A percentile compares a stretch with the other conserved stretches of the same genome.
These are phyloP conservation scores for Eidolon dupreanum DNA, from an alignment of 2,797 vertebrate genomes.

Conservation along the genomic window DNA sequence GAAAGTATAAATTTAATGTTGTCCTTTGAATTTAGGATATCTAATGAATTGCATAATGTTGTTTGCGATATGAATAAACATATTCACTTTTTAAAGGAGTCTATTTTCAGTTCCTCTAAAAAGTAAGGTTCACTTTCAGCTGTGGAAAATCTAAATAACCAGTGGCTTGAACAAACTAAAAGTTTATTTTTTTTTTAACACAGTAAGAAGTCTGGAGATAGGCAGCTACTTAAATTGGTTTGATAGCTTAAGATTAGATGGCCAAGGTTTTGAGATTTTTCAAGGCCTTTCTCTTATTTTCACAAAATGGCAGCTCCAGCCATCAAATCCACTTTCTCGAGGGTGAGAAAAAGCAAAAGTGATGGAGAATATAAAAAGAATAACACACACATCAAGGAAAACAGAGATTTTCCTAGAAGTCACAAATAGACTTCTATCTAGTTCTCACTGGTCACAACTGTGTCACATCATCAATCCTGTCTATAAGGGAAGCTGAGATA, in stretches of 20 bases:
- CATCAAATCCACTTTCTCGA: background rate
- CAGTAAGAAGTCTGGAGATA: background rate
- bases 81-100: background rate
- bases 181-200: background rate
- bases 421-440: background rate
- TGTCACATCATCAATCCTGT: background rate
- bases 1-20: constrained; percentile 14
- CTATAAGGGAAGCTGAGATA: background rate
- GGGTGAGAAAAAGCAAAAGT: background rate
- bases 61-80: constrained; percentile 19
- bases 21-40: background rate
- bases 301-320: background rate
- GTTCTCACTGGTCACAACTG: background rate
- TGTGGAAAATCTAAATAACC: constrained; percentile 6
- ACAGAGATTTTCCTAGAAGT: background rate
- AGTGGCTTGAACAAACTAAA: background rate
- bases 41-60: background rate
- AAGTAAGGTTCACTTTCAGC: background rate
- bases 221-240: background rate
- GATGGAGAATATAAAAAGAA: background rate
- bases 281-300: background rate
- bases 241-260: background rate
- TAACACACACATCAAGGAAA: background rate
- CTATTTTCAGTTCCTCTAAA: background rate
- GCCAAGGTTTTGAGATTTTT: background rate